phyloP scores from a whole-genome alignment of 2,888 invertebrate species.

The Agriopis aurantiaria region DNA sequence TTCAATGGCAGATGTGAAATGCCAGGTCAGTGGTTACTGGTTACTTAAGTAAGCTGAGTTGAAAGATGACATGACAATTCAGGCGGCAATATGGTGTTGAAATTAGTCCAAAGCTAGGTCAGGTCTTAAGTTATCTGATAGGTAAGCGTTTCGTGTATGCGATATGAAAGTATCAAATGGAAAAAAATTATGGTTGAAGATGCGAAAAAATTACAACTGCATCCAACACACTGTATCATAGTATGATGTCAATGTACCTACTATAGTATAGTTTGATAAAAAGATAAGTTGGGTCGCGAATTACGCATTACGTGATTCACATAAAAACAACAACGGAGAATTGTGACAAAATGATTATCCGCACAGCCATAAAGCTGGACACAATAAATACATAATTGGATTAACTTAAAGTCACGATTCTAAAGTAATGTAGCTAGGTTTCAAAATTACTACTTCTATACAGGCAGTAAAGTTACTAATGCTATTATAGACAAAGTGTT shows the following conservation, averaged over 20 bases:
- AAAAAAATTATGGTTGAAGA: background rate
- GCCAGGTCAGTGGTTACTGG: conserved; percentile 35
- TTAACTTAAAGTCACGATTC: conserved; percentile 57
- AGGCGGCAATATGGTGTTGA: conserved; percentile 11
- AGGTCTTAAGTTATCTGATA: conserved; percentile 21
- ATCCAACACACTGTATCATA: background rate
- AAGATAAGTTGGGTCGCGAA: conserved; percentile 46
- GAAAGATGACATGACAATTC: conserved; percentile 17
- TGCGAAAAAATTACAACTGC: background rate
- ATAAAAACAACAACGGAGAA: conserved; percentile 49
- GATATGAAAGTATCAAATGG: background rate
- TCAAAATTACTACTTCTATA: conserved; percentile 44
- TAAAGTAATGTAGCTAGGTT: conserved; percentile 47
- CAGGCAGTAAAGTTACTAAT: conserved; percentile 9
- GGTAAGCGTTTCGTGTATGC: conserved; percentile 1
- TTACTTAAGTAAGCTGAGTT: conserved; percentile 38
- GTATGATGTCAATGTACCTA: background rate
- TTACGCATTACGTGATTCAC: conserved; percentile 62
- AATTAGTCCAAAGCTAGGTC: conserved; percentile 27
- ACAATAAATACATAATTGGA: conserved; percentile 62
- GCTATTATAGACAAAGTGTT: conserved; percentile 12
- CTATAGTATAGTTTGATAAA: background rate
- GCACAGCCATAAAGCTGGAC: conserved; percentile 46
- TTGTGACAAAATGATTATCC: conserved; percentile 58
- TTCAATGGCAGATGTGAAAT: conserved; percentile 43